Evolutionary conservation across 2,797 vertebrate genomes (phyloP).

Genomic region (Neosilurus hyrtlii): DNA sequence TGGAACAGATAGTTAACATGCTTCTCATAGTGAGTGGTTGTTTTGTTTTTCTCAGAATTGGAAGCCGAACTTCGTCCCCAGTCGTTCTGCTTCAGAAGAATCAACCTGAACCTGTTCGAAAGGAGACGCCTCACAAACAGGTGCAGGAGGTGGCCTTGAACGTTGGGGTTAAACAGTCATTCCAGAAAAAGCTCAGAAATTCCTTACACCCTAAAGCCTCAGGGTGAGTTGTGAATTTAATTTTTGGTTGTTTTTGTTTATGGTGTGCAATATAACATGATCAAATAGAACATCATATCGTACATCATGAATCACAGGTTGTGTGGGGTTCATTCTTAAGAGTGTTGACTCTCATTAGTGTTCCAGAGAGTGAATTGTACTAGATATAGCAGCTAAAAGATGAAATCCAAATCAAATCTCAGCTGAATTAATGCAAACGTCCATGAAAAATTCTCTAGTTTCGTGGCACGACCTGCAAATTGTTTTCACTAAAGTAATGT

Average conservation of each 20-base stretch:
- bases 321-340: not conserved
- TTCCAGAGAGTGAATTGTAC: not conserved
- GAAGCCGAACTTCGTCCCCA: not conserved
- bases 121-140: not conserved
- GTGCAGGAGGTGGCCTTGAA: conserved; percentile 12
- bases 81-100: conserved; percentile 15
- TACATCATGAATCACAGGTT: not conserved
- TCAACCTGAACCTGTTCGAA: not conserved
- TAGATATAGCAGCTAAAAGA: not conserved
- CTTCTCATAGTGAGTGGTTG: not conserved
- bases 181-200: conserved; percentile 66
- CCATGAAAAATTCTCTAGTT: no score
- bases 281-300: not conserved
- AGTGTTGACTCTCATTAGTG: not conserved
- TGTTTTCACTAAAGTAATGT: not conserved
- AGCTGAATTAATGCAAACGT: no score
- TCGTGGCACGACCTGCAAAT: not conserved
- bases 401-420: no score
- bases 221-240: conserved; percentile 58
- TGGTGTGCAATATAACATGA: not conserved
- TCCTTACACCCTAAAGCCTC: conserved; percentile 49
- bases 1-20: not conserved
- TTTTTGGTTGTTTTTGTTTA: not conserved
- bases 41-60: not conserved
- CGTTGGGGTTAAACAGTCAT: conserved; percentile 38